These are phyloP conservation scores for Peucedramus taeniatus DNA, from an alignment of 2,113 vertebrate species.

Conservation along the genomic window DNA sequence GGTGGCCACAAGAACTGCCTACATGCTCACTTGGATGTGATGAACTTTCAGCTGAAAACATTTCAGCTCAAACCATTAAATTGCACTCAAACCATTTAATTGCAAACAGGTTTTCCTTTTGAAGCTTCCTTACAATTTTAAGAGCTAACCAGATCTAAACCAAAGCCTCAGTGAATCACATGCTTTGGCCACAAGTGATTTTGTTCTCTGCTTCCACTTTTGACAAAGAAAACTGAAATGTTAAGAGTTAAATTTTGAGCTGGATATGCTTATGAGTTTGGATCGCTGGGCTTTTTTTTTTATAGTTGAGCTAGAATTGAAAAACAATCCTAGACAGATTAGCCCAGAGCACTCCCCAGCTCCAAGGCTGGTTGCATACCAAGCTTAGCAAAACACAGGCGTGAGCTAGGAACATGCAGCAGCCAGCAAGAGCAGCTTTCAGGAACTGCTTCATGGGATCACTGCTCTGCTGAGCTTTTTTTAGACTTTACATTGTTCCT, in stretches of 20 bases:
- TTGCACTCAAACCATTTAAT: not conserved
- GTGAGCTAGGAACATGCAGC: fast-evolving
- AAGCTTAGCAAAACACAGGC: not conserved
- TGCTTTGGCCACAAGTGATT: not conserved
- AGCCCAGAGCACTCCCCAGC: not conserved
- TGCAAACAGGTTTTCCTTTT: not conserved
- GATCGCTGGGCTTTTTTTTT: not conserved
- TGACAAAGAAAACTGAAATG: not conserved
- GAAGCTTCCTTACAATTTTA: not conserved
- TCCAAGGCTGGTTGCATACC: not conserved
- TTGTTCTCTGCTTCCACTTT: not conserved
- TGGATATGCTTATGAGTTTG: not conserved
- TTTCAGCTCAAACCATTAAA: not conserved
- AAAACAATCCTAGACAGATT: not conserved
- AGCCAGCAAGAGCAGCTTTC: not conserved
- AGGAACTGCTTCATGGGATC: not conserved
- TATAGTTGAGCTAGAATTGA: not conserved
- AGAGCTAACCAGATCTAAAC: not conserved
- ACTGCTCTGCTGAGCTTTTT: not conserved
- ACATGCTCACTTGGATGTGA: fast-evolving
- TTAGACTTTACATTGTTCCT: not conserved
- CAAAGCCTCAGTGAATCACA: not conserved
- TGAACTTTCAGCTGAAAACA: not conserved
- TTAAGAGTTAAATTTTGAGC: not conserved
- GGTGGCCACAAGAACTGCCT: not conserved